A percentile compares a stretch with the other conserved stretches of the same genome.
These are phyloP conservation scores for Zaprionus bogoriensis DNA, from an alignment of 2,888 invertebrate genomes.

Conservation along the genomic window DNA sequence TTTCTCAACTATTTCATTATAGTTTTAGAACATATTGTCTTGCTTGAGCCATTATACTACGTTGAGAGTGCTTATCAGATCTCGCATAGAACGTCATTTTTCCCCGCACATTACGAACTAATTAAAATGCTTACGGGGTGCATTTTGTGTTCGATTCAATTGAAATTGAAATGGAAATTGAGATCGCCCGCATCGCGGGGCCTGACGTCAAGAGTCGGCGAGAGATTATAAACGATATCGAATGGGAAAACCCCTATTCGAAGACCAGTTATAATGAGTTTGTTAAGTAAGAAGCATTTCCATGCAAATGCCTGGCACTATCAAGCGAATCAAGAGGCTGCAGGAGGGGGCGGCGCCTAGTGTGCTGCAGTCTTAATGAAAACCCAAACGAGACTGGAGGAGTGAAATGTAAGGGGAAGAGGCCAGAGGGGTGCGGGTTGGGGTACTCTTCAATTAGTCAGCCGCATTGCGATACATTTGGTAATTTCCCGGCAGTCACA, in stretches of 20 bases:
- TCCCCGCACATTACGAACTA: background rate
- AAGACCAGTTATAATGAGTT: background rate
- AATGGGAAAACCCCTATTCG: background rate
- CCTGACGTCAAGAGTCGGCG: background rate
- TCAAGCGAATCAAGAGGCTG: background rate
- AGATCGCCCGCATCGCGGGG: background rate
- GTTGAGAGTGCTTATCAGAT: background rate
- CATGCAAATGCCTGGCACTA: background rate
- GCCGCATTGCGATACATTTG: constrained; percentile 41
- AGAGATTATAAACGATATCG: background rate
- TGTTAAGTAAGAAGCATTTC: background rate
- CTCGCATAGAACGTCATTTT: background rate
- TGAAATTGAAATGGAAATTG: background rate
- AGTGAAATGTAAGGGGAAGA: background rate
- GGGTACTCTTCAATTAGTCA: constrained; percentile 34
- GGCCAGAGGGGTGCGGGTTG: background rate
- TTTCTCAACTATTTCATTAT: too few relatives aligned
- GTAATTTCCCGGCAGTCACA: constrained; percentile 42
- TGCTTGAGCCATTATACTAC: too few relatives aligned
- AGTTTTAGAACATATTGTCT: too few relatives aligned
- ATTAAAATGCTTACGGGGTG: background rate
- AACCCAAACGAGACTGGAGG: constrained; percentile 4
- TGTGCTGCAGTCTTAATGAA: constrained; percentile 3
- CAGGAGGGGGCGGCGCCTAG: background rate
- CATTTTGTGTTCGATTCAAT: constrained; percentile 1